These are phyloP conservation scores for Antigone vipio DNA, from an alignment of 2,113 vertebrate species.

Conservation along the genomic window DNA sequence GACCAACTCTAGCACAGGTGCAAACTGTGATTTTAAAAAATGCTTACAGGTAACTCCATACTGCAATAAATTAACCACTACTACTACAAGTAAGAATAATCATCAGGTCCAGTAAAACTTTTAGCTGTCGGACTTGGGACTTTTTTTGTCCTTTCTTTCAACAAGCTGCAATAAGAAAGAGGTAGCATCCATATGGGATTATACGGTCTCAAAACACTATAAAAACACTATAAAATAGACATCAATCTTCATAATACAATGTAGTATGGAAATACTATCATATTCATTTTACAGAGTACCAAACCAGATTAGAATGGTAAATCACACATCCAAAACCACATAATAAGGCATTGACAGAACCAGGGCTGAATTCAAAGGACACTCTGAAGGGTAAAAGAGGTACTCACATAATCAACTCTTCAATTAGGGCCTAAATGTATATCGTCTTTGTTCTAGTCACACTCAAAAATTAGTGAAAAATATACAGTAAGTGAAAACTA, in stretches of 20 bases:
- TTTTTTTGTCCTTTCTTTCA: not conserved
- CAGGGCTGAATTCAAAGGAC: not conserved
- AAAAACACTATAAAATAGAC: not conserved
- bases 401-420: conserved; percentile 18
- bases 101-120: not conserved
- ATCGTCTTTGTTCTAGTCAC: conserved; percentile 13
- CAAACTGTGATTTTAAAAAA: not conserved
- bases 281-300: not conserved
- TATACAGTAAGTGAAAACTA: conserved; percentile 3
- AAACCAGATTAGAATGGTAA: not conserved
- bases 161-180: not conserved
- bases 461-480: conserved; percentile 24
- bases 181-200: not conserved
- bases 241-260: not conserved
- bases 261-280: not conserved
- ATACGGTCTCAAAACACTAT: not conserved
- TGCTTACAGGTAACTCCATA: not conserved
- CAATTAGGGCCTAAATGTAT: conserved; percentile 3
- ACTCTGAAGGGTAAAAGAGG: not conserved
- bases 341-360: not conserved
- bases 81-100: not conserved
- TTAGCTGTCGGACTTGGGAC: not conserved
- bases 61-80: not conserved
- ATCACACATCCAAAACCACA: not conserved
- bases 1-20: not conserved